Conservation (phyloP, 2,888 invertebrate species). For the Entomobrya multifasciata region DNA sequence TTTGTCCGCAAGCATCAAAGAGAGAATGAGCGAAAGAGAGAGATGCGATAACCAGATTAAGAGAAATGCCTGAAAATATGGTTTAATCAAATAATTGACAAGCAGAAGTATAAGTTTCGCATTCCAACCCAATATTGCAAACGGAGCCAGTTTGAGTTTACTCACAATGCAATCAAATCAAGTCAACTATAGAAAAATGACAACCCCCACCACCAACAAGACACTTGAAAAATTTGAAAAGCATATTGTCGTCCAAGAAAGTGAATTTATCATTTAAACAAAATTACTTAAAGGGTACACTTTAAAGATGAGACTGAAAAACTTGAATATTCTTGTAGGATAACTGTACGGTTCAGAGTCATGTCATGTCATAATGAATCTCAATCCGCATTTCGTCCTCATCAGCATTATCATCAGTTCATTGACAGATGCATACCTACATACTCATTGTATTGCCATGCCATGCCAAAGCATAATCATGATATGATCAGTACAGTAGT, state of each 20-base stretch:
- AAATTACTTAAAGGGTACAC: no score
- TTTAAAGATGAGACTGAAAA: not conserved
- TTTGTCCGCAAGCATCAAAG: slow-evolving; percentile 8
- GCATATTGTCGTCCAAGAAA: not conserved
- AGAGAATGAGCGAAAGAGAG: not conserved
- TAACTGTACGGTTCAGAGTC: not conserved
- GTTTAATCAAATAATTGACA: slow-evolving; percentile 48
- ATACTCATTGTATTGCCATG: no score
- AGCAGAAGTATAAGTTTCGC: not conserved
- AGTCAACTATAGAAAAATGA: not conserved
- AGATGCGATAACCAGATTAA: slow-evolving; percentile 11
- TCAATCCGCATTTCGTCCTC: not conserved
- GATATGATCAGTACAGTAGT: no score
- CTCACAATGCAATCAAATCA: not conserved
- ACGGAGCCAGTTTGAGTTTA: not conserved
- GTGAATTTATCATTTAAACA: not conserved
- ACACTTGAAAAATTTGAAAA: slow-evolving; percentile 17
- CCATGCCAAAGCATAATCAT: no score
- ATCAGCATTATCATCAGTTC: slow-evolving; percentile 27
- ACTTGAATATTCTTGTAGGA: not conserved
- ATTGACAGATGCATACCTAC: slow-evolving; percentile 2
- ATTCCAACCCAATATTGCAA: not conserved
- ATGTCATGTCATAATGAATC: slow-evolving; percentile 13
- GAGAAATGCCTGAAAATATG: slow-evolving; percentile 13
- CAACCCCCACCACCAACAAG: not conserved